Percentiles rank a stretch among this genome's conserved stretches.
These are phyloP conservation scores for Talpa occidentalis DNA, from an alignment of 2,113 vertebrate genomes.

Conservation along the genomic window DNA sequence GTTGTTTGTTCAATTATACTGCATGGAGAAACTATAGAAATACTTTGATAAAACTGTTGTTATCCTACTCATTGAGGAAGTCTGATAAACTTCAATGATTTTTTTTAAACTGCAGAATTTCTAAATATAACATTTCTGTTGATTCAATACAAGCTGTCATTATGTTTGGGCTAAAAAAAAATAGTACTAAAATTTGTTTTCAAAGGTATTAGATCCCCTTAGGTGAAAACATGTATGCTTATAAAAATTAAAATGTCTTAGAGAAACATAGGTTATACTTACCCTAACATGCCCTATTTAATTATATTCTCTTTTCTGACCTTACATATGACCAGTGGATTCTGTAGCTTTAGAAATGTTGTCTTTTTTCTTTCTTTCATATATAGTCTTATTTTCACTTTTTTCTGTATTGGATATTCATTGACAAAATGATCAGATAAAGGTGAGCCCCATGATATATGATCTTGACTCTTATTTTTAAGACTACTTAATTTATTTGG, in stretches of 20 bases:
- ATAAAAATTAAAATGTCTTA: not conserved
- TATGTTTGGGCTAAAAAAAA: conserved; percentile 84
- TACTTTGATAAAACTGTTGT: conserved; percentile 74
- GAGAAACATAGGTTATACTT: not conserved
- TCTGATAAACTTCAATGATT: conserved; percentile 75
- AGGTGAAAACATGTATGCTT: conserved; percentile 46
- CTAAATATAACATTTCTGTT: conserved; percentile 78
- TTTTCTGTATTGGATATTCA: not conserved
- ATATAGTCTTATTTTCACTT: not conserved
- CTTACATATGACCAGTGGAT: not conserved
- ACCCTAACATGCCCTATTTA: not conserved
- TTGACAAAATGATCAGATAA: conserved; percentile 7
- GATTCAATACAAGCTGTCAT: conserved; percentile 80
- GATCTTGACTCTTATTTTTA: conserved; percentile 30
- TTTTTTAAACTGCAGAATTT: conserved; percentile 68
- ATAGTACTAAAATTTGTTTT: conserved; percentile 46
- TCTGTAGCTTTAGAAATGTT: not conserved
- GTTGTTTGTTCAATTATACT: conserved; percentile 78
- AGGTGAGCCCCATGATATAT: not conserved
- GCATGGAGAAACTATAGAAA: conserved; percentile 74
- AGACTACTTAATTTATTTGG: conserved; percentile 39
- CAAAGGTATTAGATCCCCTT: conserved; percentile 47
- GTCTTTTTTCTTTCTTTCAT: not conserved
- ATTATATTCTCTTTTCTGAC: not conserved
- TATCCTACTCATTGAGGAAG: conserved; percentile 84